These are phyloP conservation scores for Discoglossus pictus DNA, from an alignment of 2,797 vertebrate species.

Conservation along the genomic window DNA sequence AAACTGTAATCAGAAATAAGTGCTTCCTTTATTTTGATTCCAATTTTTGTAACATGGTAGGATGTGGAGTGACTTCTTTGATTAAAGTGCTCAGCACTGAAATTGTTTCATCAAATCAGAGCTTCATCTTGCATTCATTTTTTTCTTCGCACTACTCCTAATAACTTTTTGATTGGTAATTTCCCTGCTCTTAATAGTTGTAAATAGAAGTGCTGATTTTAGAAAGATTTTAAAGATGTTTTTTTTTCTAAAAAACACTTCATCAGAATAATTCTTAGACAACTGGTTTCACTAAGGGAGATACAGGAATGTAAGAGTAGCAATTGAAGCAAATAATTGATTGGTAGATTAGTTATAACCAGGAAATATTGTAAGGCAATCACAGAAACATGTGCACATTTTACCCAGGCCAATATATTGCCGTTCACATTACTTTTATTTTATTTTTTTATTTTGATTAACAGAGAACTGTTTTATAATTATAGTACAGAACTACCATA, in stretches of 20 bases:
- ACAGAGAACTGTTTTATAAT: no score
- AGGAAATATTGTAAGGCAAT: no score
- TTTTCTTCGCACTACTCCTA: neutral
- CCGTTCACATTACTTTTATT: no score
- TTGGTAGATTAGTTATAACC: no score
- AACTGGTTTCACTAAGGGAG: conserved; percentile 13
- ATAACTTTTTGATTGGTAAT: conserved; percentile 22
- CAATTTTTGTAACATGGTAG: conserved; percentile 23
- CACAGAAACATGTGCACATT: no score
- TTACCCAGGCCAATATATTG: no score
- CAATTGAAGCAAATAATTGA: no score
- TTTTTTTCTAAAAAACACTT: no score
- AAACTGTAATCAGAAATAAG: conserved; percentile 47
- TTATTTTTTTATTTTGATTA: no score
- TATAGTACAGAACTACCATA: no score
- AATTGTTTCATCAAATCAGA: conserved; percentile 46
- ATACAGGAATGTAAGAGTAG: neutral
- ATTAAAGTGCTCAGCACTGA: conserved; percentile 38
- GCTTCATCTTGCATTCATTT: conserved; percentile 15
- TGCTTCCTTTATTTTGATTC: conserved; percentile 35
- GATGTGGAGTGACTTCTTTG: conserved; percentile 41
- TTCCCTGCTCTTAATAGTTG: conserved; percentile 1
- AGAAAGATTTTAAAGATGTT: neutral
- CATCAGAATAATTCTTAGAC: no score
- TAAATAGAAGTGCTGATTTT: neutral